These are phyloP conservation scores for Netelia inedita DNA, from an alignment of 2,888 invertebrate genomes.

Conservation along the genomic window DNA sequence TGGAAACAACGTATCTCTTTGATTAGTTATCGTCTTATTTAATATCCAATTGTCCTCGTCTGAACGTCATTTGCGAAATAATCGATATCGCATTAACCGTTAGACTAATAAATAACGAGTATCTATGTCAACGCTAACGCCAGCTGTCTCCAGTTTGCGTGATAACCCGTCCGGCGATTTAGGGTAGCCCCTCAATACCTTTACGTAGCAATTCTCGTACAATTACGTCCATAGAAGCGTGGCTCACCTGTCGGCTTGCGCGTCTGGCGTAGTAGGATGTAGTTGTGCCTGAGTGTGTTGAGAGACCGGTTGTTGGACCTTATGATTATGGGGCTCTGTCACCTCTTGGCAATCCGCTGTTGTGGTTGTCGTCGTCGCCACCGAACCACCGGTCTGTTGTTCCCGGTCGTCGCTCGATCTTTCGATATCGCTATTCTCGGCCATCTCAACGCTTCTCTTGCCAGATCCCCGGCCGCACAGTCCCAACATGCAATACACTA, in stretches of 20 bases:
- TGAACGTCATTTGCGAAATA: neutral
- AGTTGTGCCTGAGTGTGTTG: conserved; percentile 60
- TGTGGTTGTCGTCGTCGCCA: conserved; percentile 31
- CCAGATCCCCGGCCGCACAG: conserved; percentile 71
- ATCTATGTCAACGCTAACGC: neutral
- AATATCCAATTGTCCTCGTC: neutral
- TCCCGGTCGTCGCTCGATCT: conserved; percentile 51
- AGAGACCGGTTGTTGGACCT: conserved; percentile 28
- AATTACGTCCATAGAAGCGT: neutral
- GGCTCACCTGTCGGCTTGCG: conserved; percentile 74
- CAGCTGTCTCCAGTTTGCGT: neutral
- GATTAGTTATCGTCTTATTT: neutral
- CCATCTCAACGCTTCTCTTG: conserved; percentile 73
- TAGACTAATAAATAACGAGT: neutral
- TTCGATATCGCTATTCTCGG: conserved; percentile 74
- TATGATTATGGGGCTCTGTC: conserved; percentile 30
- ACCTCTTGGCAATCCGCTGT: conserved; percentile 60
- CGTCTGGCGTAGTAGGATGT: conserved; percentile 69
- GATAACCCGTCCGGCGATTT: neutral
- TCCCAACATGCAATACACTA: conserved; percentile 76
- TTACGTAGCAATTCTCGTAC: too few species aligned
- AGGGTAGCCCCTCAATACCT: too few species aligned
- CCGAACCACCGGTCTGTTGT: conserved; percentile 37
- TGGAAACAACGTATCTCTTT: neutral
- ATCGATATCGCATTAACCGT: neutral